Conservation (phyloP, 2,888 invertebrate species). For the Diaphora mendica region DNA sequence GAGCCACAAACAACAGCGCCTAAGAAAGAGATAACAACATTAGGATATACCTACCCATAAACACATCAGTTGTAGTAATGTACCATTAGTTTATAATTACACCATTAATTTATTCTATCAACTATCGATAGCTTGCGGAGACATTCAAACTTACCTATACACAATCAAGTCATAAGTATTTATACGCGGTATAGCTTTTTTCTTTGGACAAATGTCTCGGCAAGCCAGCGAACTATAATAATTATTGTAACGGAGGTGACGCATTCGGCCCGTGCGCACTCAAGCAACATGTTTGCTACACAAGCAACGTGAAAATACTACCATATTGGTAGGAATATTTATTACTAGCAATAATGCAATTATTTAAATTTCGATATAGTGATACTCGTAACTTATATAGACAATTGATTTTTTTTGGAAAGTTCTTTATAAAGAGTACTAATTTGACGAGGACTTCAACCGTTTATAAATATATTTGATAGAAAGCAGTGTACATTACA, state of each 20-base stretch:
- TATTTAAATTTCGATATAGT: conserved; percentile 19
- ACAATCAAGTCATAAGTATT: conserved; percentile 48
- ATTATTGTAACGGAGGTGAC: conserved; percentile 75
- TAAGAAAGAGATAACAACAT: conserved; percentile 86
- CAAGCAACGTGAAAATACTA: conserved; percentile 48
- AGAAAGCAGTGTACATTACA: conserved; percentile 28
- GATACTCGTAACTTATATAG: conserved; percentile 9
- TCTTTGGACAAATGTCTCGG: conserved; percentile 61
- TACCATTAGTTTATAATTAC: conserved; percentile 71
- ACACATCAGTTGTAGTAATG: conserved; percentile 72
- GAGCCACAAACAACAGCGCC: conserved; percentile 83
- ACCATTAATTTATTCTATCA: conserved; percentile 61
- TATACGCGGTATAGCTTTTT: conserved; percentile 42
- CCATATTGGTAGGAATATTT: conserved; percentile 47
- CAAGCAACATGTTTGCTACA: conserved; percentile 57
- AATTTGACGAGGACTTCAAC: conserved; percentile 32
- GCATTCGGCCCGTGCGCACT: conserved; percentile 57
- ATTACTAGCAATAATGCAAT: conserved; percentile 26
- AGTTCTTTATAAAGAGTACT: conserved; percentile 21
- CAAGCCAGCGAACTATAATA: conserved; percentile 66
- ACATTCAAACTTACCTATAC: conserved; percentile 51
- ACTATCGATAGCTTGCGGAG: conserved; percentile 68
- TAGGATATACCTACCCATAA: conserved; percentile 82
- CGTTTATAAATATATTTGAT: conserved; percentile 19
- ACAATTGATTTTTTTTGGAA: conserved; percentile 15